Evolutionary conservation across 1,140 invertebrate genomes (phyloP), one percentile per base, ranked within the genome.

Genomic region (Bombus fervidus): DNA sequence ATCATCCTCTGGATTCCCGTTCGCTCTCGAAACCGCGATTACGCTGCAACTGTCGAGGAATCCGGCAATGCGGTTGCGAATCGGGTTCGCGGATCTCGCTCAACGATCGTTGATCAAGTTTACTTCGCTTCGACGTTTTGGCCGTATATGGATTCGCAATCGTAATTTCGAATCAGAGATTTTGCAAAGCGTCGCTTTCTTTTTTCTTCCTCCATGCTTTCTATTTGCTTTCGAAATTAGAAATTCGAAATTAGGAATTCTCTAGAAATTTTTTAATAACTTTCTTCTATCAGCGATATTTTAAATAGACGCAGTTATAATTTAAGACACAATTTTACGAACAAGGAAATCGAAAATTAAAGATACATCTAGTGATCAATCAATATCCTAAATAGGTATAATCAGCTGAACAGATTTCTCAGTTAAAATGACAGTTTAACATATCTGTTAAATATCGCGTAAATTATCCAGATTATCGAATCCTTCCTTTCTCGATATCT

Each of bases 1-100:
- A 86, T 87, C 79, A 68, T 84, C 79, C 66, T 75, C 79, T 47
- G n/a, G 22, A 18, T 69, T 28, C 37, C 28, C 41, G 41, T 81
- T 37, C 41, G 66, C n/a, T 74, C 71, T 77, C 68, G 80, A 59
- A 73, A 81, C 80, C 68, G 62, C 62, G 77, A 79, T 43, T 37
- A 68, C 77, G 77, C 31, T 53, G 31, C 77, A 47, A 68, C 31
- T 31, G 64, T 3, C 25, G 13, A 28, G 41, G 77, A 79, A 78
- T 66, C 62, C 76, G 59, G 76, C 39, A 57, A 79, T 68, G 77
- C 77, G 62, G 31, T 25, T 43, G n/a, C 15, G 39, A 43, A 79
- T 68, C 64, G 41, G 8, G 77, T 47, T 79, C 41, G 68, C 77
- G 41, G 39, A 66, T 78, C 76, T 78, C 22, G 13, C 10, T 18